These are phyloP conservation scores for Ennomos erosarius DNA, from an alignment of 2,888 invertebrate species.

Conservation along the genomic window DNA sequence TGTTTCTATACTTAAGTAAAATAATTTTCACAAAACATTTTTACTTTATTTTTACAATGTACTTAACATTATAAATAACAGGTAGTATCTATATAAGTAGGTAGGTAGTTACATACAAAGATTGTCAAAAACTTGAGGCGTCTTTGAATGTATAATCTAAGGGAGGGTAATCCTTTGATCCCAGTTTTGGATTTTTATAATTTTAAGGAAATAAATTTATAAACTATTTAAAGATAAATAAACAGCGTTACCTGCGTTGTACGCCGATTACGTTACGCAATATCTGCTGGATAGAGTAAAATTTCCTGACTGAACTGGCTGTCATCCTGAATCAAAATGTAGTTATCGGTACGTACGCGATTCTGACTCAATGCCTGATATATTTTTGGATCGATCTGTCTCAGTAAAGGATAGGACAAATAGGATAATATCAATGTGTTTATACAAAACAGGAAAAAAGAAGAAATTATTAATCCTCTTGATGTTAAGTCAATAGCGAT, in stretches of 20 bases:
- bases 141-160: too few relatives aligned
- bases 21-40: too few relatives aligned
- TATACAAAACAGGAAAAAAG: not conserved
- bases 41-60: too few relatives aligned
- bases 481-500: not conserved
- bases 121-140: too few relatives aligned
- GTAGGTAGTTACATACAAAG: too few relatives aligned
- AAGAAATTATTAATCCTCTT: not conserved
- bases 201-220: too few relatives aligned
- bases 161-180: too few relatives aligned
- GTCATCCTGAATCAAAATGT: slow-evolving; percentile 11
- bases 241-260: not conserved
- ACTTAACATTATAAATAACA: too few relatives aligned
- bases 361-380: not conserved
- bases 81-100: too few relatives aligned
- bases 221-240: too few relatives aligned
- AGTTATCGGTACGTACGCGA: slow-evolving; percentile 7
- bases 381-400: not conserved
- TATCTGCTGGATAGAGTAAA: not conserved
- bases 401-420: not conserved
- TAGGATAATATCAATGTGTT: not conserved
- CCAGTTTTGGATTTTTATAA: too few relatives aligned
- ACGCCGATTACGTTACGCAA: slow-evolving; percentile 4
- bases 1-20: too few relatives aligned
- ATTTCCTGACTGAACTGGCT: slow-evolving; percentile 2